Evolutionary conservation across 1,140 invertebrate species (phyloP), one percentile per base, ranked within the genome.

Genomic region (Drosophila burlai): DNA sequence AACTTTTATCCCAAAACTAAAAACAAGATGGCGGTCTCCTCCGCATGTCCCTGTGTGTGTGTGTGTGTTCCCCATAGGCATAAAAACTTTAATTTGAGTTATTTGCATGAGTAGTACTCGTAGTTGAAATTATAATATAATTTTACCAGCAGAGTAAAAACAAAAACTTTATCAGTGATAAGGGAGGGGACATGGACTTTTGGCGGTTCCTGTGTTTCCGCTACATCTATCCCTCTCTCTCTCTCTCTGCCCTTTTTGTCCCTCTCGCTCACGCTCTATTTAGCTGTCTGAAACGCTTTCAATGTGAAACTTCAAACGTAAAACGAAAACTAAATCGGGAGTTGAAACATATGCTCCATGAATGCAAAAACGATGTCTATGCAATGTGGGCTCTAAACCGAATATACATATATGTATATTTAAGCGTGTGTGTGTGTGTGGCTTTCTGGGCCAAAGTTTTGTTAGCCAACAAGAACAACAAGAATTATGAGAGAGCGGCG

Each of bases 31-130:
- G 83, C 76, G 71, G 50, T 38, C 36, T 34, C 74, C 18, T 73
- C 31, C 52, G 38, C 57, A 45, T 61, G 57, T 61, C 26, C 62
- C 16, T 77, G 46, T 57, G 40, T 61, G 50, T 76, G 68, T 76
- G 68, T 67, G 36, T 50, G n/a, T 8, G 7, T 31, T 31, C 80
- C 83, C 76, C 68, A 69, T 68, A 87, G 83, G 80, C 80, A 77
- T 69, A 77, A 76, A 87, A 87, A 87, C 83, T 87, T 87, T 80
- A 87, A 87, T 87, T 87, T 87, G 76, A 87, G 83, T 76, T 86
- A 83, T 86, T 86, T 87, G 76, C 84, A 75, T 68, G 68, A 78
- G 84, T 81, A 69, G 68, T 80, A 76, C 55, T 61, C 64, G 57
- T 42, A 84, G 77, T 72, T 83, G 60, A 87, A 87, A 87, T 89